Conservation (phyloP, 1,140 invertebrate species). For the Lepidurus couesii region DNA sequence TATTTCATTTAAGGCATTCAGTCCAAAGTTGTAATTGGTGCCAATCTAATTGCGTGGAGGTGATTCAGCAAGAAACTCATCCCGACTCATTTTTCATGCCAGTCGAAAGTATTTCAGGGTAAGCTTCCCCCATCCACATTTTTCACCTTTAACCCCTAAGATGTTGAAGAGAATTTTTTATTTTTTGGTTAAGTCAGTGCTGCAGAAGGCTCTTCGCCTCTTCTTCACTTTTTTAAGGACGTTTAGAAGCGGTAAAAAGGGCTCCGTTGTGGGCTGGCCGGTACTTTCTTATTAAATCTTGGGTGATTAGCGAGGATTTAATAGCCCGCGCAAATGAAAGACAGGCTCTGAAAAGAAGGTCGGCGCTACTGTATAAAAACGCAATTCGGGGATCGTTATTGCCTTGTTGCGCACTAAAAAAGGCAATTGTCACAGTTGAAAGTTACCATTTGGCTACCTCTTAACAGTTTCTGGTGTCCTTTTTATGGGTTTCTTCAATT, state of each 20-base stretch:
- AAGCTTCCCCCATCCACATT: background rate
- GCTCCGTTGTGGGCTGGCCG: background rate
- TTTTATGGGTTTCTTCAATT: background rate
- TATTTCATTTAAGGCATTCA: too few species aligned
- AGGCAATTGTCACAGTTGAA: constrained; percentile 1
- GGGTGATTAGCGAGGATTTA: constrained; percentile 13
- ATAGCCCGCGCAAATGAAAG: constrained; percentile 17
- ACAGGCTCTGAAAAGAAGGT: background rate
- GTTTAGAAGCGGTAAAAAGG: background rate
- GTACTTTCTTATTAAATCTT: constrained; percentile 11
- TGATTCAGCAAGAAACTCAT: constrained; percentile 8
- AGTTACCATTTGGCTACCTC: background rate
- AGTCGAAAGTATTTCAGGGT: constrained; percentile 9
- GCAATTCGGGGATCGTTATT: background rate
- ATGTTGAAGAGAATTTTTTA: background rate
- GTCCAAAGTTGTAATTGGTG: background rate
- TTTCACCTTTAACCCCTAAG: constrained; percentile 19
- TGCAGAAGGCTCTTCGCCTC: background rate
- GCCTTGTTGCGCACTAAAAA: background rate
- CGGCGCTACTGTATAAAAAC: constrained; percentile 4
- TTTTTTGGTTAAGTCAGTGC: background rate
- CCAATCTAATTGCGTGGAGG: background rate
- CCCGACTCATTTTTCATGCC: constrained; percentile 10
- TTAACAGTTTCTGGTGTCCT: constrained; percentile 3
- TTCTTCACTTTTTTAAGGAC: background rate